Evolutionary conservation across 2,113 vertebrate genomes (phyloP), one percentile per base, ranked within the genome.

Genomic region (Corynorhinus townsendii): DNA sequence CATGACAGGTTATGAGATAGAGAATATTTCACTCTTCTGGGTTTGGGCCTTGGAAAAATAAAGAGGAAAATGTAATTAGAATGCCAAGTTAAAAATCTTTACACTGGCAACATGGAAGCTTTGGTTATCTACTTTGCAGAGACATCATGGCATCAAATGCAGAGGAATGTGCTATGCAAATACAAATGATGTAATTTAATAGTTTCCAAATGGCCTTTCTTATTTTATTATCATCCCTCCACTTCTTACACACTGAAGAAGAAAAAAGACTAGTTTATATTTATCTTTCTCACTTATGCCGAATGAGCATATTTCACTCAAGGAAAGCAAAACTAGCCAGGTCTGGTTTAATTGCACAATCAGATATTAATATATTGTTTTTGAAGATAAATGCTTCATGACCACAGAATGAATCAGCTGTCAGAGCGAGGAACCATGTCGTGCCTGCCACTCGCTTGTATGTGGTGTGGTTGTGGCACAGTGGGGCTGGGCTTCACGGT

Each of bases 391-490:
- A 56, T 68, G n/a, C 94, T 96, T 89, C 84, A 35, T 93, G 91
- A 96, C 45, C 86, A 94, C 95, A 95, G 90, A n/a, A 33, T 95
- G 95, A 95, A 75, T 96, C 97, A 95, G 72, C 77, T 77, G 81
- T 73, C 15, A 7, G 49, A 62, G 88, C 62, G 45, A 28, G 77
- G 81, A 80, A 64, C 66, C 28, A 15, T 30, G 54, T 38, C 8
- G 11, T 3, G 10, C 73, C 16, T 19, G 56, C 49, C 5, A 1
- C 5, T 26, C 15, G 10, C 24, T 2, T 2, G 22, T 26, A 2
- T 12, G 52, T n/a, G 52, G 19, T 76, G 35, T n/a, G 81, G 56
- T 15, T 16, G 71, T 26, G 7, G 33, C 10, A 1, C 4, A 0
- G 6, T 8, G 11, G 84, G 68, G 49, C 75, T 33, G 26, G 22